phyloP scores from a whole-genome alignment of 2,888 invertebrate genomes.

The Spialia ferax region DNA sequence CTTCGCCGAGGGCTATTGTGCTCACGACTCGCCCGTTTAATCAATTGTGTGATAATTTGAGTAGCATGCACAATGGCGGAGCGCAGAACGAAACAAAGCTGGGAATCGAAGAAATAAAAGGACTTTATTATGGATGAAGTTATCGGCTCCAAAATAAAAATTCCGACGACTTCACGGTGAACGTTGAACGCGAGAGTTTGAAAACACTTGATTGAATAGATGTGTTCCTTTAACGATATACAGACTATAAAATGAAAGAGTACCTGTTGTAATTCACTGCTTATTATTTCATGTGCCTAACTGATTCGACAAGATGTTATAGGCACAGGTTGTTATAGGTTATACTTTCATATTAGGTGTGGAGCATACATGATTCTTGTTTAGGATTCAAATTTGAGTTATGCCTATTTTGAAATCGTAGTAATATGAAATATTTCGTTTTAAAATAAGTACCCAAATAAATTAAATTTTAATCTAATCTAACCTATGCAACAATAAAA shows the following conservation, averaged over 20 bases:
- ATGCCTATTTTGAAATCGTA: no score
- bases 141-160: conserved; percentile 13
- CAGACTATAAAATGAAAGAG: not conserved
- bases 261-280: no score
- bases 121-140: conserved; percentile 4
- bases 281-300: no score
- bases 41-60: conserved; percentile 35
- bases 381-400: no score
- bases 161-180: not conserved
- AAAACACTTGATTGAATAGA: conserved; percentile 11
- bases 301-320: no score
- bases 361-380: no score
- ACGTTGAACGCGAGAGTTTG: not conserved
- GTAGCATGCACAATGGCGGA: conserved; percentile 21
- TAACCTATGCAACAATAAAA: no score
- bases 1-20: conserved; percentile 28
- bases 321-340: no score
- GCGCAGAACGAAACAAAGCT: conserved; percentile 13
- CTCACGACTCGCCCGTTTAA: conserved; percentile 23
- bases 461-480: no score
- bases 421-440: no score
- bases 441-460: no score
- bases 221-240: not conserved
- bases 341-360: no score
- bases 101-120: conserved; percentile 18